These are phyloP conservation scores for Micromussa lordhowensis DNA, from an alignment of 92 coral and sea anemone genomes.

Conservation along the genomic window DNA sequence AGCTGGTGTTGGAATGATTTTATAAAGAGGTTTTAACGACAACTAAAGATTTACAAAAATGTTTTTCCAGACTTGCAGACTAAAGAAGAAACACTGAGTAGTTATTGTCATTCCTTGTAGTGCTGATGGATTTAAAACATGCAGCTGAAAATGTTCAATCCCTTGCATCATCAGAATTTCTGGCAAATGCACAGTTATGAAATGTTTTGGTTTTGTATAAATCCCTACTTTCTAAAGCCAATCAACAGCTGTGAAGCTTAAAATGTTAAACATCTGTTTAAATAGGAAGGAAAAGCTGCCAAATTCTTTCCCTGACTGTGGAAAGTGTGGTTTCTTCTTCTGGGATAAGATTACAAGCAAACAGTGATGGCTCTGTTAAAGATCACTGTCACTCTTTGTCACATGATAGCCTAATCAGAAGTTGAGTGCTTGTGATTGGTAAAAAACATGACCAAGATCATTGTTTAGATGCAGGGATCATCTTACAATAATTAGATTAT, in stretches of 20 bases:
- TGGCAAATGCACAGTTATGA: neutral
- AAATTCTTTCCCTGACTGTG: constrained; percentile 70
- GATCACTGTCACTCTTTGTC: constrained; percentile 66
- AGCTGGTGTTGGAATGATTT: neutral
- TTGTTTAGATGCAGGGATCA: constrained; percentile 68
- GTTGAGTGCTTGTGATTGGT: constrained; percentile 56
- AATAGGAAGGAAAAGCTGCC: constrained; percentile 58
- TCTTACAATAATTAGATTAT: constrained; percentile 75
- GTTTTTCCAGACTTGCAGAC: constrained; percentile 25
- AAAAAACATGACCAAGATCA: constrained; percentile 41
- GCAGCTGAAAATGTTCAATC: constrained; percentile 18
- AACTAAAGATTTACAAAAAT: neutral
- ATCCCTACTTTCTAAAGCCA: neutral
- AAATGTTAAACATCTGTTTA: constrained; percentile 62
- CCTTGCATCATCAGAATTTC: constrained; percentile 12
- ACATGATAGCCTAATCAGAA: constrained; percentile 41
- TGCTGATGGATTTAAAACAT: constrained; percentile 54
- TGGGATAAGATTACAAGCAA: constrained; percentile 54
- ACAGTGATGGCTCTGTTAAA: constrained; percentile 48
- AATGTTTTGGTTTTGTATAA: neutral
- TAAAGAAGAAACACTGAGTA: constrained; percentile 12
- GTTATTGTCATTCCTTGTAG: constrained; percentile 18
- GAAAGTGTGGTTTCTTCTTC: constrained; percentile 59
- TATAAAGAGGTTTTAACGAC: constrained; percentile 15
- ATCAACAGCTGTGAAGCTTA: constrained; percentile 32